Evolutionary conservation across 30 jellyfish, hydroid and myxozoan genomes (phyloP).

Genomic region (Cassiopea xamachana): DNA sequence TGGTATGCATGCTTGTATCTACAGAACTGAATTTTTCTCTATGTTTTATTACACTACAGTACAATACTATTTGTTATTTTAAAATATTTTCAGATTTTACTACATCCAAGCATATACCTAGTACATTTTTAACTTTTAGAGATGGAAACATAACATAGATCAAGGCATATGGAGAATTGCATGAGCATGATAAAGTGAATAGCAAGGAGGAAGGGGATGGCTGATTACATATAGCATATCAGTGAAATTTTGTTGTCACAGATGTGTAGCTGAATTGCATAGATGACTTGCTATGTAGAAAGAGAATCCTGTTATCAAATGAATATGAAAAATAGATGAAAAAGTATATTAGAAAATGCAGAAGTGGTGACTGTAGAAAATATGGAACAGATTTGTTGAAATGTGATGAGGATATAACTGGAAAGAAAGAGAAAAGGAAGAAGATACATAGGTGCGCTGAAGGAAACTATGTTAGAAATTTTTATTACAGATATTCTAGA

Average conservation of each 20-base stretch:
- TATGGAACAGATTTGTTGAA: not conserved
- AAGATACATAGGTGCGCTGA: not conserved
- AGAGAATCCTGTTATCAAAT: not conserved
- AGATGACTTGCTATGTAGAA: not conserved
- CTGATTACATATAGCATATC: not conserved
- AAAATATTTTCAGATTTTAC: not conserved
- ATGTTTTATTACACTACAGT: not conserved
- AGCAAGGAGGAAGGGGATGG: not conserved
- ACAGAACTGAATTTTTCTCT: not conserved
- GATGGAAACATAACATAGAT: not conserved
- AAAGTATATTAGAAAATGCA: not conserved
- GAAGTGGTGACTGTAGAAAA: not conserved
- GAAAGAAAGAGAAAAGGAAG: not conserved
- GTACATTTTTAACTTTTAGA: not conserved
- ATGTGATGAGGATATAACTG: not conserved
- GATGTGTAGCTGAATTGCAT: not conserved
- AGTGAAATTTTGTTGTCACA: not conserved
- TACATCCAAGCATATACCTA: not conserved
- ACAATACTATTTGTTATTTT: not conserved
- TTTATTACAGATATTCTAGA: not conserved
- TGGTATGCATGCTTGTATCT: not conserved
- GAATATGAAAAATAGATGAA: not conserved
- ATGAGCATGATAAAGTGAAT: not conserved
- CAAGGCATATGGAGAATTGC: not conserved
- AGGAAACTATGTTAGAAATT: not conserved